These are phyloP conservation scores for Creontiades dilutus DNA, from an alignment of 2,888 invertebrate species.

Conservation along the genomic window DNA sequence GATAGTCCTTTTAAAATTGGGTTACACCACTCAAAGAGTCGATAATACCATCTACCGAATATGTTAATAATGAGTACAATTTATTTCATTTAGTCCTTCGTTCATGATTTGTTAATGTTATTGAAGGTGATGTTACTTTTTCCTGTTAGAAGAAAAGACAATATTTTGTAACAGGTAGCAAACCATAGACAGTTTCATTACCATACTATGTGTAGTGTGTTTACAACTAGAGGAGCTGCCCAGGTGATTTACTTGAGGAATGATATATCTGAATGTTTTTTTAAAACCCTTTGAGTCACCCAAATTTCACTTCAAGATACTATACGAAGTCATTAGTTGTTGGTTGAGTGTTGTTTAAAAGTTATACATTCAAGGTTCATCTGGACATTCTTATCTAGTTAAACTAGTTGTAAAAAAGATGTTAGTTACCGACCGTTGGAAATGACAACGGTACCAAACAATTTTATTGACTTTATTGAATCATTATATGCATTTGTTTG, in stretches of 20 bases:
- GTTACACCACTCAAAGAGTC: background rate
- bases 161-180: slow-evolving; percentile 20
- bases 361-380: slow-evolving; percentile 6
- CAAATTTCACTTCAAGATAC: too few relatives aligned
- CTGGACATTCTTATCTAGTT: slow-evolving; percentile 18
- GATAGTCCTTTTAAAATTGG: background rate
- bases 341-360: background rate
- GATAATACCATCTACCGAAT: background rate
- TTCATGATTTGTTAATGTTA: background rate
- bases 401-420: slow-evolving; percentile 8
- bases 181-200: slow-evolving; percentile 6
- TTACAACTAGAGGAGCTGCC: background rate
- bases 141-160: slow-evolving; percentile 32
- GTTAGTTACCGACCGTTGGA: slow-evolving; percentile 25
- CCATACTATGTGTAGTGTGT: slow-evolving; percentile 2
- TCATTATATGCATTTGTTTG: slow-evolving; percentile 10
- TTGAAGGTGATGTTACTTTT: background rate
- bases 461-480: slow-evolving; percentile 11
- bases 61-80: slow-evolving; percentile 22
- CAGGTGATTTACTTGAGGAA: background rate
- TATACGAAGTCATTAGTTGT: too few relatives aligned
- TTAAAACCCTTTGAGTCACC: too few relatives aligned
- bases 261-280: too few relatives aligned
- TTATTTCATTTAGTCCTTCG: background rate
- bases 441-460: background rate